Base-by-base conservation (phyloP, 2,797 vertebrate genomes). In the Enteromius viviparus region DNA sequence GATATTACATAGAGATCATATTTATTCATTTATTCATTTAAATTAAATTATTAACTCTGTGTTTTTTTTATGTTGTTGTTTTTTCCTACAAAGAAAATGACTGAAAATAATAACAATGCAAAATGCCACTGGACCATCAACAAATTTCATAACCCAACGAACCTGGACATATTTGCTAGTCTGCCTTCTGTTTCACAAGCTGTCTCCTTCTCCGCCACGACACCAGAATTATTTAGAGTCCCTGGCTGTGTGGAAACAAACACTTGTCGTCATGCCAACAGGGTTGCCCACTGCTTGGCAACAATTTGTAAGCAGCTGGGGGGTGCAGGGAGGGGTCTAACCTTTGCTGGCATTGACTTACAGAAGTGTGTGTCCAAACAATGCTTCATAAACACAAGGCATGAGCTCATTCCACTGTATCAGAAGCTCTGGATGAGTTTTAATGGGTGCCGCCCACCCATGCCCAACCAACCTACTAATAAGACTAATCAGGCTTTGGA, bases 131-230 rank as follows among this genome's bases (percentile, higher is more conserved):
- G 40, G 70, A 85, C 82, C 81, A 66, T 83, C 78, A 76, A 68
- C 78, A 80, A 34, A 88, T 88, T 86, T 85, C 84, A 80, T 89
- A 87, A 87, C 62, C 85, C 83, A 82, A 32, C 75, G 81, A 88
- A 90, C 83, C 81, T 76, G 64, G 86, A 75, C 83, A 83, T 83
- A 86, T 87, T 87, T 85, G 47, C 62, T 78, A 86, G 88, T 85
- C 75, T 76, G 76, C 88, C 88, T 86, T 90, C 88, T 89, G 85
- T 87, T 85, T 81, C 76, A 12, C 89, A 87, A 90, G 87, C 88
- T 89, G 85, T 88, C 78, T 83, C 21, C 34, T 45, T 17, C 69
- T 55, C 29, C n/a, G 7, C 14, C 60, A 26, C 26, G 4, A 64
- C 72, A 32, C 66, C 19, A 68, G 47, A 51, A 51, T 80, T 71